Percentiles rank a stretch among this genome's conserved stretches.
Conservation (phyloP, 92 coral and sea anemone genomes). For the Plumapathes pennacea region DNA sequence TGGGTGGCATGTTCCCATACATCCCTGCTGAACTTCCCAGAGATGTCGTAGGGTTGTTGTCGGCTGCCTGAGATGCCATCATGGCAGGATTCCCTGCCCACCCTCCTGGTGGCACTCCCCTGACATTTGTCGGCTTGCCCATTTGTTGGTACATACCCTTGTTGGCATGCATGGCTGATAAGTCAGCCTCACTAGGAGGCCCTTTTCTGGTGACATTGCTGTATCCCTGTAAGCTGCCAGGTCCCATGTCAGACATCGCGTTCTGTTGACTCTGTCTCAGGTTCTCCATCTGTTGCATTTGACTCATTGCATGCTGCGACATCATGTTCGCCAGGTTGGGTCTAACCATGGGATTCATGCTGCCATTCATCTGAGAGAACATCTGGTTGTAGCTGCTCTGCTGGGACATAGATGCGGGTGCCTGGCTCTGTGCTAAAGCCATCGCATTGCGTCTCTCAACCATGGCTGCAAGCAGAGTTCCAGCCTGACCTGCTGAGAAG, state of each 20-base stretch:
- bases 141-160: constrained; percentile 63
- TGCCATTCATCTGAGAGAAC: constrained; percentile 71
- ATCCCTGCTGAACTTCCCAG: no score
- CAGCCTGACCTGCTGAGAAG: constrained; percentile 81
- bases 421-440: constrained; percentile 59
- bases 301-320: constrained; percentile 38
- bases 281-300: constrained; percentile 24
- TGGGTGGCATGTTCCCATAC: no score
- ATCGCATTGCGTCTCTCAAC: constrained; percentile 80
- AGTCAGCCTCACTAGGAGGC: constrained; percentile 19
- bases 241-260: constrained; percentile 54
- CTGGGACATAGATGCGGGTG: constrained; percentile 8
- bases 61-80: no score
- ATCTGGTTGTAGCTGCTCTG: constrained; percentile 65
- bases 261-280: constrained; percentile 53
- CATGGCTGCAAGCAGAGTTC: constrained; percentile 76
- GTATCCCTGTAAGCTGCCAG: constrained; percentile 65
- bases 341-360: constrained; percentile 66
- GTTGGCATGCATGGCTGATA: constrained; percentile 27
- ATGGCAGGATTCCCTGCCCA: no score
- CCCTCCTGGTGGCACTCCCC: constrained; percentile 40
- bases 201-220: constrained; percentile 47
- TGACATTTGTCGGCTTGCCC: constrained; percentile 49
- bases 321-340: constrained; percentile 52
- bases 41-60: no score